A percentile compares a stretch with the other conserved stretches of the same genome.
These are phyloP conservation scores for Andrena fulva DNA, from an alignment of 2,888 invertebrate species.

Conservation along the genomic window DNA sequence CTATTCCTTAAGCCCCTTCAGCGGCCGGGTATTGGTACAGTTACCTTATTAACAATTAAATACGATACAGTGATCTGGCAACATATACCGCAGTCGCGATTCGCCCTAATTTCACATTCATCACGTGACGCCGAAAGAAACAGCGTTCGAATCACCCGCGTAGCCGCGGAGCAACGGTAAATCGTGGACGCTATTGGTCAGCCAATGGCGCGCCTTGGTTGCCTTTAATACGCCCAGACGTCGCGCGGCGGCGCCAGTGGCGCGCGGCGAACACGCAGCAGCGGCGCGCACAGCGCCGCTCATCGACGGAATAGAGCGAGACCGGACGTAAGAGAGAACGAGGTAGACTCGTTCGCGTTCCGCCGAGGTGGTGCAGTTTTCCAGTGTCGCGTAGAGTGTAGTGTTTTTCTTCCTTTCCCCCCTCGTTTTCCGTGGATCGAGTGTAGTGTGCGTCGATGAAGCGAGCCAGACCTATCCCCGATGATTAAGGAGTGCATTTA, in stretches of 20 bases:
- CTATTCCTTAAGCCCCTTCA: too few species aligned
- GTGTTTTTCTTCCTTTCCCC: constrained; percentile 74
- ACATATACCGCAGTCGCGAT: too few species aligned
- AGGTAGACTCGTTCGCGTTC: constrained; percentile 77
- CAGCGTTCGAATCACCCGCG: constrained; percentile 36
- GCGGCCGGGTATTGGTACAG: too few species aligned
- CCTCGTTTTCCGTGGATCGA: constrained; percentile 66
- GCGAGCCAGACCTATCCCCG: constrained; percentile 72
- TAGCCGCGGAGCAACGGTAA: constrained; percentile 5
- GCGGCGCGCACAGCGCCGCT: constrained; percentile 73
- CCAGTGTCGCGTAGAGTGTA: constrained; percentile 79
- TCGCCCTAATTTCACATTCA: not conserved
- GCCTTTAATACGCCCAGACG: not conserved
- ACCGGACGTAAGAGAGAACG: constrained; percentile 70
- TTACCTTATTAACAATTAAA: too few species aligned
- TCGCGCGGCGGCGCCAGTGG: constrained; percentile 18
- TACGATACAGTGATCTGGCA: too few species aligned
- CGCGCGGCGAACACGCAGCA: constrained; percentile 49
- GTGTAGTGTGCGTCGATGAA: constrained; percentile 79
- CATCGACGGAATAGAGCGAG: constrained; percentile 71
- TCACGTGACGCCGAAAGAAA: not conserved
- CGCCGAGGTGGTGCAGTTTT: constrained; percentile 79
- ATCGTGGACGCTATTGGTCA: constrained; percentile 29
- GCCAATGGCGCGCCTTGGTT: constrained; percentile 32
- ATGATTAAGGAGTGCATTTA: constrained; percentile 80